A percentile compares a stretch with the other conserved stretches of the same genome.
These are phyloP conservation scores for Lateolabrax maculatus DNA, from an alignment of 2,797 vertebrate genomes.

Conservation along the genomic window DNA sequence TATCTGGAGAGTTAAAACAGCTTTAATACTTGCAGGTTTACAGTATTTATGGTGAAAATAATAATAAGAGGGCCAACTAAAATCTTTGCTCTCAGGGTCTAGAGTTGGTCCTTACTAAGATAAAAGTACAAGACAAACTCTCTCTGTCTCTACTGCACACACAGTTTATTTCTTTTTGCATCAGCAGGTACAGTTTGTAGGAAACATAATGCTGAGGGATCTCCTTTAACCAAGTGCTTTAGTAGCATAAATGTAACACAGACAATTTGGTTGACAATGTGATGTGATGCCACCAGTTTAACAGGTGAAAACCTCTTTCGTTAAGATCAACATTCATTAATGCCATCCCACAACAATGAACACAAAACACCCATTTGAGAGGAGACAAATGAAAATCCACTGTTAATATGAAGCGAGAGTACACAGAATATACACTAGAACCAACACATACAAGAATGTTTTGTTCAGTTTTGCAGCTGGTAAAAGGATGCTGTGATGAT, in stretches of 20 bases:
- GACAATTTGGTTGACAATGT: too few relatives aligned
- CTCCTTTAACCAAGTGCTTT: too few relatives aligned
- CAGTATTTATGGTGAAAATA: neutral
- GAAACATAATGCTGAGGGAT: too few relatives aligned
- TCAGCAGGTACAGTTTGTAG: too few relatives aligned
- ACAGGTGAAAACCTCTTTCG: neutral
- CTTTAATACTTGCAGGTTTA: neutral
- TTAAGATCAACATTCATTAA: neutral
- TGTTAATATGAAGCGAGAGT: neutral
- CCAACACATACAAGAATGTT: neutral
- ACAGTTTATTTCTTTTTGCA: neutral
- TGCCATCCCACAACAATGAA: neutral
- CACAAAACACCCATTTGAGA: neutral
- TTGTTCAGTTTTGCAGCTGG: neutral
- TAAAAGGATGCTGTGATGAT: neutral
- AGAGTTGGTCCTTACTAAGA: neutral
- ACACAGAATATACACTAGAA: neutral
- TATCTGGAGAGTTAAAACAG: neutral
- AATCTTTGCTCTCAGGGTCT: neutral
- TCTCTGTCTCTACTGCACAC: neutral
- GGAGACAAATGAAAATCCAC: neutral
- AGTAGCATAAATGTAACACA: too few relatives aligned
- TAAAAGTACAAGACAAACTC: neutral
- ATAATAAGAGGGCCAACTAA: too few relatives aligned
- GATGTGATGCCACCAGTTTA: neutral